Evolutionary conservation across 2,113 vertebrate species (phyloP).

Genomic region (Ibidorhyncha struthersii): DNA sequence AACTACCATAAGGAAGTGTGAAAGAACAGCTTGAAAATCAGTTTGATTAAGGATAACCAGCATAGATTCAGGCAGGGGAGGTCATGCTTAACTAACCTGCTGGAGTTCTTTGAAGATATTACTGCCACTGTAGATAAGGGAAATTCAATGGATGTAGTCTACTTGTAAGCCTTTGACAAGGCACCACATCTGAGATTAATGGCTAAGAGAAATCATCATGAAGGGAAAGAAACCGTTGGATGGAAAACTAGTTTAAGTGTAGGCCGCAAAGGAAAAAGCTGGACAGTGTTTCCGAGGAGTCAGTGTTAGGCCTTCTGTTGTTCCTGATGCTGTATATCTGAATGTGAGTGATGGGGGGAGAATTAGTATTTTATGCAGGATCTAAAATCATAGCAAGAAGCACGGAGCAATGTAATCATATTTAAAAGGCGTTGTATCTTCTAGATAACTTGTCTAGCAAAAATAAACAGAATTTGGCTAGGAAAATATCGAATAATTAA

Average conservation of each 20-base stretch:
- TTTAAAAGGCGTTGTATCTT: background rate
- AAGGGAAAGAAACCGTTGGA: background rate
- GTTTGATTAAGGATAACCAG: slow-evolving; percentile 55
- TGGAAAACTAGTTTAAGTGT: background rate
- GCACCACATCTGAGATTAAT: slow-evolving; percentile 1
- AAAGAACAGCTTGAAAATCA: slow-evolving; percentile 63
- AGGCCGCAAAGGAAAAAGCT: background rate
- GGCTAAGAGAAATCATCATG: background rate
- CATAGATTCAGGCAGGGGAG: slow-evolving; percentile 21
- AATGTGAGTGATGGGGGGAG: background rate
- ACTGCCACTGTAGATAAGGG: slow-evolving; percentile 12
- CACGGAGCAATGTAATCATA: background rate
- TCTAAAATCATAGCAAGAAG: background rate
- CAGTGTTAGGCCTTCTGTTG: background rate
- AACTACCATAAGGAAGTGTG: slow-evolving; percentile 20
- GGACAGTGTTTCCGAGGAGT: background rate
- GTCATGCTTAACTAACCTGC: slow-evolving; percentile 22
- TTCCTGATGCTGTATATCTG: background rate
- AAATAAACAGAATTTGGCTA: background rate
- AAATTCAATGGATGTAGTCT: background rate
- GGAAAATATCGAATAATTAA: background rate
- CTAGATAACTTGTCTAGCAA: background rate
- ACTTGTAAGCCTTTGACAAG: background rate
- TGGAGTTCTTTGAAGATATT: slow-evolving; percentile 41
- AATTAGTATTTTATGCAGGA: background rate